phyloP scores from a whole-genome alignment of 2,888 invertebrate species.

The Gnatocerus cornutus region DNA sequence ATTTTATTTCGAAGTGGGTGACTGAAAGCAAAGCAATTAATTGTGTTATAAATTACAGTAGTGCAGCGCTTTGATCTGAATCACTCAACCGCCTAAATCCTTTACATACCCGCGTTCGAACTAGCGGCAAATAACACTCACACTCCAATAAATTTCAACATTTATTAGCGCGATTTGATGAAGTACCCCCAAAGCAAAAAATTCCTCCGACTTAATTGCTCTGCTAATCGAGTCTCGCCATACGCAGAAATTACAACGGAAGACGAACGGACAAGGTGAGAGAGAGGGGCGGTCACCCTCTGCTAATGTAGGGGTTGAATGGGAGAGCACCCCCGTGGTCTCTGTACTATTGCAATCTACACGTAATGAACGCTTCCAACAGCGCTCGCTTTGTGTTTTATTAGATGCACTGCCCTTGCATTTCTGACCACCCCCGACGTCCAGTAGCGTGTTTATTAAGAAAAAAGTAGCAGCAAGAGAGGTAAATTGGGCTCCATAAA shows the following conservation, averaged over 20 bases:
- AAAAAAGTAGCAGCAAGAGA: conserved; percentile 14
- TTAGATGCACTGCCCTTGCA: conserved; percentile 45
- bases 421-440: conserved; percentile 34
- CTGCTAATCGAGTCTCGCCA: conserved; percentile 29
- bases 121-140: conserved; percentile 47
- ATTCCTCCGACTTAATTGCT: conserved; percentile 29
- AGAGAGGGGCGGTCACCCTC: conserved; percentile 32
- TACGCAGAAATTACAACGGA: conserved; percentile 32
- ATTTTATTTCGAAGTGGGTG: conserved; percentile 39
- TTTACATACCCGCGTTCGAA: conserved; percentile 49
- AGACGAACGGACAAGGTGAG: conserved; percentile 32
- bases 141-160: conserved; percentile 44
- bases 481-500: conserved; percentile 10
- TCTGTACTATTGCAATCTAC: conserved; percentile 41
- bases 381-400: conserved; percentile 42
- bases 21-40: conserved; percentile 48
- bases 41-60: conserved; percentile 50
- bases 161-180: conserved; percentile 40
- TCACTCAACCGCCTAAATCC: conserved; percentile 55
- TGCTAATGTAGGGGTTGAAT: conserved; percentile 44
- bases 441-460: conserved; percentile 27
- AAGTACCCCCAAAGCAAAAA: conserved; percentile 17
- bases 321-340: conserved; percentile 36
- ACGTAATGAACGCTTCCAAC: conserved; percentile 46
- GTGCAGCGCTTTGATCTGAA: conserved; percentile 54